These are phyloP conservation scores for Gasterosteus nipponicus DNA, from an alignment of 2,113 vertebrate genomes.

Conservation along the genomic window DNA sequence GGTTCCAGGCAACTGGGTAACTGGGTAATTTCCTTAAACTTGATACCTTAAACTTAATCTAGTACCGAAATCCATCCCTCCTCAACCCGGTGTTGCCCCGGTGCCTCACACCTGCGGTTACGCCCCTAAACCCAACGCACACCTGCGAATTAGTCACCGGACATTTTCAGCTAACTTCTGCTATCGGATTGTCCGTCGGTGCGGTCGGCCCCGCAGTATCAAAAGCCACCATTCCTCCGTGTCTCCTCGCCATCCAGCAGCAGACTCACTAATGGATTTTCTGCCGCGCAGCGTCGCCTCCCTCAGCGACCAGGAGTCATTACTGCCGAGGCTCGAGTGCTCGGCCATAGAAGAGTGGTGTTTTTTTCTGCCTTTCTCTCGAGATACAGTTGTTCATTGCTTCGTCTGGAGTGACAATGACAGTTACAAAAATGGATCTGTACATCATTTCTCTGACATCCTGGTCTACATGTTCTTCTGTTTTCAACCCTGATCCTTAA, in stretches of 20 bases:
- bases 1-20: too few relatives aligned
- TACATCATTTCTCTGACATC: not conserved
- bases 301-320: conserved; percentile 44
- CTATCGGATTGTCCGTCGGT: conserved; percentile 12
- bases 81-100: not conserved
- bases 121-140: conserved; percentile 1
- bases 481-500: not conserved
- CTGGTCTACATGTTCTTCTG: not conserved
- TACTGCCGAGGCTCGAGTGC: conserved; percentile 43
- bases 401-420: not conserved
- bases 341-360: not conserved
- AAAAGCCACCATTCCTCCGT: conserved; percentile 52
- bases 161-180: conserved; percentile 12
- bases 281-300: conserved; percentile 56
- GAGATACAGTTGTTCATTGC: conserved; percentile 1
- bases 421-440: not conserved
- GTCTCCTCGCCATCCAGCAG: conserved; percentile 48
- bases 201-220: conserved; percentile 20
- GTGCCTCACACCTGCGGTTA: not conserved
- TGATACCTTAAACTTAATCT: too few relatives aligned
- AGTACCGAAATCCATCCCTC: too few relatives aligned
- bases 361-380: conserved; percentile 1
- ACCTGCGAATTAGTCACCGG: conserved; percentile 29
- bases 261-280: conserved; percentile 63
- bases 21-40: too few relatives aligned